phyloP scores from a whole-genome alignment of 2,888 invertebrate species.

The Caenorhabditis becei region DNA sequence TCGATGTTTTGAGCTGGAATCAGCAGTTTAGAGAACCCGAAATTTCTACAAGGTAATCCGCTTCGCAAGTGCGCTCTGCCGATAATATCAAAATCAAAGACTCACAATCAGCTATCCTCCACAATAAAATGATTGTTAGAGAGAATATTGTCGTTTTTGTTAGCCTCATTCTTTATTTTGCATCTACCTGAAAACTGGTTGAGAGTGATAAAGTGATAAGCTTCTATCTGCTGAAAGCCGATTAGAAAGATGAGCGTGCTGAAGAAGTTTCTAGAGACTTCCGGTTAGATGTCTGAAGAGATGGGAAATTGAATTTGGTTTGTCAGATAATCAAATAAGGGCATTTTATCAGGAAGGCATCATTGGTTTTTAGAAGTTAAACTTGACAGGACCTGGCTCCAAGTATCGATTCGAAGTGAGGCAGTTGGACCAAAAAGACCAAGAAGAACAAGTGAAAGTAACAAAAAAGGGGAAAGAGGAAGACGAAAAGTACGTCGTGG shows the following conservation, averaged over 20 bases:
- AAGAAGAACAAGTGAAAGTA: constrained; percentile 1
- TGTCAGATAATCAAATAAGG: background rate
- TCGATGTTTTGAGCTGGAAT: constrained; percentile 58
- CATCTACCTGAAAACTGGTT: constrained; percentile 13
- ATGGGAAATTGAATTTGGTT: background rate
- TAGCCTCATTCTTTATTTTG: constrained; percentile 12
- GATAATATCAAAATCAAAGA: too few species aligned
- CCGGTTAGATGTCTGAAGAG: background rate
- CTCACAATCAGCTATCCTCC: constrained; percentile 45
- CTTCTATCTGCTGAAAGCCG: background rate
- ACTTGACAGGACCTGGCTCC: background rate
- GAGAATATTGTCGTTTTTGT: constrained; percentile 13
- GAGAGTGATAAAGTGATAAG: background rate
- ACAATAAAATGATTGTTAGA: constrained; percentile 14
- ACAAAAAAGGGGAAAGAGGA: constrained; percentile 9
- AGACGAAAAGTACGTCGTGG: constrained; percentile 7
- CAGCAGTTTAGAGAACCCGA: background rate
- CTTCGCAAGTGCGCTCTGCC: too few species aligned
- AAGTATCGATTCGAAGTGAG: background rate
- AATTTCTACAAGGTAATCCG: too few species aligned
- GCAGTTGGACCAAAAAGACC: background rate
- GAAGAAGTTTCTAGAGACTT: background rate
- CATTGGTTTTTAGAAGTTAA: background rate
- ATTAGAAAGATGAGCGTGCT: background rate
- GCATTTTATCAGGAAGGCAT: background rate